These are phyloP conservation scores for Bradysia coprophila DNA, from an alignment of 1,140 invertebrate species.

Conservation along the genomic window DNA sequence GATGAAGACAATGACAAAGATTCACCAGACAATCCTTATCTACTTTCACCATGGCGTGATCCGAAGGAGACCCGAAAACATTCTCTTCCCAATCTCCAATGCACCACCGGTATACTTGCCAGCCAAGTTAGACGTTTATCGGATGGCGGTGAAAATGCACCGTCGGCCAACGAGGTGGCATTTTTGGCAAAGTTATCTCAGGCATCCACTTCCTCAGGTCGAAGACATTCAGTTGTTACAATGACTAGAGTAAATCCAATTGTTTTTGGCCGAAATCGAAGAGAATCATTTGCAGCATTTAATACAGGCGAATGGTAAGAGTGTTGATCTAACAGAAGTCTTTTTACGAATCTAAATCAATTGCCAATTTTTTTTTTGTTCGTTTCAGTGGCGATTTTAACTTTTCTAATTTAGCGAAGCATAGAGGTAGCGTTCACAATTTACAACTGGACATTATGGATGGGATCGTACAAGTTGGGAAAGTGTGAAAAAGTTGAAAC, in stretches of 20 bases:
- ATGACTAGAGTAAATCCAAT: slow-evolving; percentile 57
- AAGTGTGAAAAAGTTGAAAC: too few relatives aligned
- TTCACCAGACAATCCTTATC: slow-evolving; percentile 57
- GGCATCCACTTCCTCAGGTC: slow-evolving; percentile 47
- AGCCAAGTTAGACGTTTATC: slow-evolving; percentile 62
- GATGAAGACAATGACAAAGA: slow-evolving; percentile 35
- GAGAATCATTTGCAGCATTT: slow-evolving; percentile 54
- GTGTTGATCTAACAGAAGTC: not conserved
- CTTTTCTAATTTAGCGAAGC: too few relatives aligned
- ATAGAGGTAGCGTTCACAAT: slow-evolving; percentile 57
- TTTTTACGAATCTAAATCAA: too few relatives aligned
- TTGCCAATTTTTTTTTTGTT: too few relatives aligned
- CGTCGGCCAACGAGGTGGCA: slow-evolving; percentile 49
- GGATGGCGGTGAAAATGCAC: slow-evolving; percentile 49
- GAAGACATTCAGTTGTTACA: slow-evolving; percentile 65
- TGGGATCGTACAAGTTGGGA: slow-evolving; percentile 60
- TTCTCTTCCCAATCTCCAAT: slow-evolving; percentile 60
- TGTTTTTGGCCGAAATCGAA: slow-evolving; percentile 50
- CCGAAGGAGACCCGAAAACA: slow-evolving; percentile 47
- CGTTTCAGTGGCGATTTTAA: too few relatives aligned
- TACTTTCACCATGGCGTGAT: slow-evolving; percentile 55
- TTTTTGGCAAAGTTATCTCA: slow-evolving; percentile 57
- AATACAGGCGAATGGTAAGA: not conserved
- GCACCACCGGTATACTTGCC: slow-evolving; percentile 62
- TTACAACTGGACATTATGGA: slow-evolving; percentile 73